These are phyloP conservation scores for Ceratoteleas bidentatus DNA, from an alignment of 1,140 invertebrate genomes.

Conservation along the genomic window DNA sequence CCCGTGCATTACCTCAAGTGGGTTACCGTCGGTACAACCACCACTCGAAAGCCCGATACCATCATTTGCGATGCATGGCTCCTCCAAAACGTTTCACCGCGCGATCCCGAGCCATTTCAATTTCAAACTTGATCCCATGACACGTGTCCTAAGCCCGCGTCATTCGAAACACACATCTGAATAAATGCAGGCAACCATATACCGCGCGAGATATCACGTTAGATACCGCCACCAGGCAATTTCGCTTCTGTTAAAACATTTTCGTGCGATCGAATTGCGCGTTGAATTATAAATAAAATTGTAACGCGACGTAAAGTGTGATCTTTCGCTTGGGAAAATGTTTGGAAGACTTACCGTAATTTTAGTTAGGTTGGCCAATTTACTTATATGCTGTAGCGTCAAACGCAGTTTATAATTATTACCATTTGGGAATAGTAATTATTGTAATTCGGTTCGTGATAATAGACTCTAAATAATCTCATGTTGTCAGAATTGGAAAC, in stretches of 20 bases:
- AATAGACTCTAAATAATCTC: too few relatives aligned
- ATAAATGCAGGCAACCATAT: conserved; percentile 38
- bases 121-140: conserved; percentile 43
- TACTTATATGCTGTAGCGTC: too few relatives aligned
- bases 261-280: background rate
- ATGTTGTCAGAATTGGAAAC: too few relatives aligned
- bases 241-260: background rate
- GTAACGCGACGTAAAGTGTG: background rate
- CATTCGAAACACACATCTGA: conserved; percentile 31
- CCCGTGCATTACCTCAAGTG: conserved; percentile 29
- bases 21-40: conserved; percentile 51
- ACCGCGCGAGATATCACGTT: conserved; percentile 17
- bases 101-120: conserved; percentile 43
- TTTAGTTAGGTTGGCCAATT: too few relatives aligned
- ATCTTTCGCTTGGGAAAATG: too few relatives aligned
- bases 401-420: too few relatives aligned
- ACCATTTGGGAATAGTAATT: too few relatives aligned
- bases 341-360: too few relatives aligned
- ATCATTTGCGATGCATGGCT: conserved; percentile 42
- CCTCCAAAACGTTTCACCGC: conserved; percentile 18
- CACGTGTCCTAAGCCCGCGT: conserved; percentile 30
- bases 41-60: conserved; percentile 5
- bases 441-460: too few relatives aligned
- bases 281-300: background rate
- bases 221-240: background rate